phyloP scores from a whole-genome alignment of 2,888 invertebrate genomes.

The Pachliopta kotzebuea region DNA sequence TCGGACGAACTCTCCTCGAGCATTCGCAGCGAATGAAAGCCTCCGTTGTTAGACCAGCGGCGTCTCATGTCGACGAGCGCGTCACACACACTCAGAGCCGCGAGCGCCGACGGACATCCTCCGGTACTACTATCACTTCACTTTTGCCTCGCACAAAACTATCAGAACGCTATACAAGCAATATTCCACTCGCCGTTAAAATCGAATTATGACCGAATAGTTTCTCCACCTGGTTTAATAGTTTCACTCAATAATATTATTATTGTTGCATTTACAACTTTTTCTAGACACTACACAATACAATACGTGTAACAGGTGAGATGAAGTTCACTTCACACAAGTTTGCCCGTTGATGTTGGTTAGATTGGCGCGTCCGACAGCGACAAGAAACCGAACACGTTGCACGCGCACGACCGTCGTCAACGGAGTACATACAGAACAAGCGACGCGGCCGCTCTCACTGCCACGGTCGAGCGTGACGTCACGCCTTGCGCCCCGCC shows the following conservation, averaged over 20 bases:
- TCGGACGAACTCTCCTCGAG: constrained; percentile 87
- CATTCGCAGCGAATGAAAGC: constrained; percentile 83
- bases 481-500: constrained; percentile 57
- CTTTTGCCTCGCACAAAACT: constrained; percentile 72
- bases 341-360: constrained; percentile 50
- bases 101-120: constrained; percentile 70
- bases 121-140: constrained; percentile 73
- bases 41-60: constrained; percentile 88
- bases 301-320: constrained; percentile 61
- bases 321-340: constrained; percentile 50
- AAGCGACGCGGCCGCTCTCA: constrained; percentile 74
- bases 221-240: constrained; percentile 56
- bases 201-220: constrained; percentile 54
- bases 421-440: constrained; percentile 72
- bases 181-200: constrained; percentile 65
- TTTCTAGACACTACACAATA: constrained; percentile 50
- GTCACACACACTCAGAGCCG: constrained; percentile 68
- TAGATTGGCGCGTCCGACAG: constrained; percentile 56
- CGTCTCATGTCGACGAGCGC: constrained; percentile 84
- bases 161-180: constrained; percentile 62
- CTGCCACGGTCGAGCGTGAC: constrained; percentile 80
- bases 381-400: constrained; percentile 61
- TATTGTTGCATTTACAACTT: constrained; percentile 42
- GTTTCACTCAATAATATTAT: constrained; percentile 49
- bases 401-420: constrained; percentile 74